Evolutionary conservation across 2,888 invertebrate species (phyloP).

Genomic region (Priocnemis perturbator): DNA sequence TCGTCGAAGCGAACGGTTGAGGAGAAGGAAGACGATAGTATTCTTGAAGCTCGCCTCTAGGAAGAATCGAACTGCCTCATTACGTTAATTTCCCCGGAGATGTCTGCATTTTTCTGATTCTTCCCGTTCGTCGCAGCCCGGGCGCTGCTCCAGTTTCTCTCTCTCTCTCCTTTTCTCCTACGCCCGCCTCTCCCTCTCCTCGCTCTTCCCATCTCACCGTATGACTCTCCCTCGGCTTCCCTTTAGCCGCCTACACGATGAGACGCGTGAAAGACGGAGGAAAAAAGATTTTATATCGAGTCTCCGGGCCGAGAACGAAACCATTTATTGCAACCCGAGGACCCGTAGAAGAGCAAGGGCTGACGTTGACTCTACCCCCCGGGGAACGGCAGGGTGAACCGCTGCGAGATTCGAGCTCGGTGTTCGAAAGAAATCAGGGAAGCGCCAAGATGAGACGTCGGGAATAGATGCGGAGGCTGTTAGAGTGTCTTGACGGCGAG

Average conservation of each 20-base stretch:
- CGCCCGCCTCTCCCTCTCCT: neutral
- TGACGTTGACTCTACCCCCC: conserved; percentile 46
- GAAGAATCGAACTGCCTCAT: conserved; percentile 69
- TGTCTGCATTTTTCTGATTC: conserved; percentile 70
- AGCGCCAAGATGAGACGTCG: conserved; percentile 26
- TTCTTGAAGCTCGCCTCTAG: conserved; percentile 27
- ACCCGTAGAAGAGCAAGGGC: conserved; percentile 54
- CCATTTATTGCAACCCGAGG: conserved; percentile 69
- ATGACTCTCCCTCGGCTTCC: conserved; percentile 4
- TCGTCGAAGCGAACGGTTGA: conserved; percentile 30
- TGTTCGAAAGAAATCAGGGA: conserved; percentile 47
- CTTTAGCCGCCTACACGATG: conserved; percentile 8
- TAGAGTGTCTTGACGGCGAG: conserved; percentile 23
- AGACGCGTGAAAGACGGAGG: conserved; percentile 29
- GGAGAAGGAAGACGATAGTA: conserved; percentile 37
- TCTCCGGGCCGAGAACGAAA: conserved; percentile 67
- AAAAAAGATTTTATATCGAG: conserved; percentile 60
- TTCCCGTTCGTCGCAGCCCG: conserved; percentile 50
- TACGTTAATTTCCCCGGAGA: conserved; percentile 72
- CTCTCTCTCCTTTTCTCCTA: conserved; percentile 29
- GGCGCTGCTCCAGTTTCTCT: conserved; percentile 58
- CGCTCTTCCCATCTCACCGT: neutral
- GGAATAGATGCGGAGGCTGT: conserved; percentile 36
- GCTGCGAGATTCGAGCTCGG: conserved; percentile 36
- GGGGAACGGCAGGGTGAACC: conserved; percentile 54